These are phyloP conservation scores for Imbricaverruca yamaguchii DNA, from an alignment of 2,888 invertebrate species.

Conservation along the genomic window DNA sequence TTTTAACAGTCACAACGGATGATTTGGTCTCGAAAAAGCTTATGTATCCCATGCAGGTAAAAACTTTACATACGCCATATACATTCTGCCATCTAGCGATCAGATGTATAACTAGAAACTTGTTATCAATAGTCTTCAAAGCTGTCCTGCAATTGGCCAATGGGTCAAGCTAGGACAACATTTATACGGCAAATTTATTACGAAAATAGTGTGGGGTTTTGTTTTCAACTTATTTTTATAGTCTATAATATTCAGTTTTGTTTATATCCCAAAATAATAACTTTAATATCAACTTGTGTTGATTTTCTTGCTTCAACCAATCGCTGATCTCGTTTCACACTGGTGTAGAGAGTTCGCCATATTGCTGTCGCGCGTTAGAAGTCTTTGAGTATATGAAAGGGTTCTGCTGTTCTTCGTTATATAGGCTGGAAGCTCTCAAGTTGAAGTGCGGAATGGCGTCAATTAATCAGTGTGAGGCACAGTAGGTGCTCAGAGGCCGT, in stretches of 20 bases:
- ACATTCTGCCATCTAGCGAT: too few species aligned
- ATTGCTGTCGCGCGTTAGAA: slow-evolving; percentile 7
- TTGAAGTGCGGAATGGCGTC: slow-evolving; percentile 11
- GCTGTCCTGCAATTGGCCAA: neutral
- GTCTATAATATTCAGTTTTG: neutral
- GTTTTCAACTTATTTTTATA: neutral
- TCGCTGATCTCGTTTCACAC: neutral
- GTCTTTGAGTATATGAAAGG: neutral
- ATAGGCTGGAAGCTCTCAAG: neutral
- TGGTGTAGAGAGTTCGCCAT: neutral
- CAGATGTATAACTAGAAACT: too few species aligned
- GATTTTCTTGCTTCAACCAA: neutral
- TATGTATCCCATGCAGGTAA: too few species aligned
- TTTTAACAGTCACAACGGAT: too few species aligned
- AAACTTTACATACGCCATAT: too few species aligned
- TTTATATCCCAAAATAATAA: neutral
- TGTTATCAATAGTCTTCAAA: neutral
- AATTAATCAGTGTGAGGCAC: neutral
- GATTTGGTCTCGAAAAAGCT: too few species aligned
- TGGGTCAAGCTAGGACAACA: neutral
- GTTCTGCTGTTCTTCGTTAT: neutral
- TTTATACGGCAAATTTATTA: neutral
- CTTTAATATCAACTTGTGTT: too few species aligned
- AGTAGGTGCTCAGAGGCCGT: neutral
- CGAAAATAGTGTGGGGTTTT: too few species aligned